Conservation (phyloP, 2,888 invertebrate species). For the Noctua comes region DNA sequence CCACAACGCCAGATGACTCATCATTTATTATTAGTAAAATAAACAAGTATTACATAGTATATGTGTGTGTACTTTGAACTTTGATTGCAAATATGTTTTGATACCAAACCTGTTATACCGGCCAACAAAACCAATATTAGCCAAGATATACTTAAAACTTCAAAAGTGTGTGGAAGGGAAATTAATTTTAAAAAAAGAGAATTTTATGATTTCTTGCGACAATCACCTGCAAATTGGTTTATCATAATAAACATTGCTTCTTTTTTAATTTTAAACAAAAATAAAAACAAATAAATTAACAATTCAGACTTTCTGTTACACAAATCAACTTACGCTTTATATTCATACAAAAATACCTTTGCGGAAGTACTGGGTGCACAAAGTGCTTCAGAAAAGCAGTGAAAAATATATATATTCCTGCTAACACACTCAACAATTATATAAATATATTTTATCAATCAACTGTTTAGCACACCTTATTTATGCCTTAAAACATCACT, state of each 20-base stretch:
- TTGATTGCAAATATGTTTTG: conserved; percentile 14
- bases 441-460: conserved; percentile 26
- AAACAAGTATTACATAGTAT: background rate
- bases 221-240: conserved; percentile 24
- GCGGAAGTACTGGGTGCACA: conserved; percentile 26
- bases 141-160: conserved; percentile 1
- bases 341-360: conserved; percentile 51
- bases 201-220: conserved; percentile 28
- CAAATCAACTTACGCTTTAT: conserved; percentile 40
- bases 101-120: background rate
- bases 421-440: conserved; percentile 27
- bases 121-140: conserved; percentile 2
- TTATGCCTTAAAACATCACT: conserved; percentile 6
- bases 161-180: conserved; percentile 2
- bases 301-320: conserved; percentile 65
- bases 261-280: conserved; percentile 44
- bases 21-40: conserved; percentile 16
- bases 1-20: conserved; percentile 33
- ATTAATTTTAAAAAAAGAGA: conserved; percentile 28
- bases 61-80: conserved; percentile 47
- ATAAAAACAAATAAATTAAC: conserved; percentile 56
- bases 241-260: background rate
- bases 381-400: conserved; percentile 22
- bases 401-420: conserved; percentile 34
- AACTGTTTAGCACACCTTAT: conserved; percentile 6